A percentile compares a stretch with the other conserved stretches of the same genome.
Evolutionary conservation across 2,888 invertebrate species (phyloP).

Genomic region (Mimachlamys varia): DNA sequence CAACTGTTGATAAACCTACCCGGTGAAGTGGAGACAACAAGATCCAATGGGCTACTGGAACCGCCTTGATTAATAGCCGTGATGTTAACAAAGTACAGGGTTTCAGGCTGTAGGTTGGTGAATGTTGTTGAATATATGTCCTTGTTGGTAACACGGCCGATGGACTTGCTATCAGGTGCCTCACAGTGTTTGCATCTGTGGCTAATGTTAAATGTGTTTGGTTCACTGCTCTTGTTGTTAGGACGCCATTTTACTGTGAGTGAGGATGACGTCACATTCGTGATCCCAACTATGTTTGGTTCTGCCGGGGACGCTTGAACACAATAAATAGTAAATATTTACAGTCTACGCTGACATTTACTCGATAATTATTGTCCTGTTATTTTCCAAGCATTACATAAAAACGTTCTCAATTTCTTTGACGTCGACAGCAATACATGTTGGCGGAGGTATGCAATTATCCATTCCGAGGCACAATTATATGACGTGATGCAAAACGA

Average conservation of each 20-base stretch:
- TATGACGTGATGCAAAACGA: too few species aligned
- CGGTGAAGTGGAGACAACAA: not conserved
- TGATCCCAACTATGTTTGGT: not conserved
- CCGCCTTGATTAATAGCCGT: not conserved
- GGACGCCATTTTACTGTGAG: not conserved
- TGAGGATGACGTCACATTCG: not conserved
- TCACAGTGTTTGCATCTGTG: not conserved
- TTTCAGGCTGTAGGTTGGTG: not conserved
- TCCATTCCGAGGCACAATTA: too few species aligned
- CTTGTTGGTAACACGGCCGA: not conserved
- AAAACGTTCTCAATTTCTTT: too few species aligned
- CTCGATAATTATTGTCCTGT: too few species aligned
- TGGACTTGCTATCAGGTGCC: not conserved
- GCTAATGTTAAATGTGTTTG: not conserved
- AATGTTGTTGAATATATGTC: not conserved
- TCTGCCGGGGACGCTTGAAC: not conserved
- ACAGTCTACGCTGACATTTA: too few species aligned
- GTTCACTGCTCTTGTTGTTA: not conserved
- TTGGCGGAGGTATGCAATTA: too few species aligned
- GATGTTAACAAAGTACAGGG: not conserved
- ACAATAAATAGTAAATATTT: not conserved
- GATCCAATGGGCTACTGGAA: not conserved
- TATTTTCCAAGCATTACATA: too few species aligned
- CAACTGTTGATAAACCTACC: not conserved
- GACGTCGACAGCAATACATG: too few species aligned